Conservation (phyloP, 2,797 vertebrate genomes). For the Anabacerthia variegaticeps region DNA sequence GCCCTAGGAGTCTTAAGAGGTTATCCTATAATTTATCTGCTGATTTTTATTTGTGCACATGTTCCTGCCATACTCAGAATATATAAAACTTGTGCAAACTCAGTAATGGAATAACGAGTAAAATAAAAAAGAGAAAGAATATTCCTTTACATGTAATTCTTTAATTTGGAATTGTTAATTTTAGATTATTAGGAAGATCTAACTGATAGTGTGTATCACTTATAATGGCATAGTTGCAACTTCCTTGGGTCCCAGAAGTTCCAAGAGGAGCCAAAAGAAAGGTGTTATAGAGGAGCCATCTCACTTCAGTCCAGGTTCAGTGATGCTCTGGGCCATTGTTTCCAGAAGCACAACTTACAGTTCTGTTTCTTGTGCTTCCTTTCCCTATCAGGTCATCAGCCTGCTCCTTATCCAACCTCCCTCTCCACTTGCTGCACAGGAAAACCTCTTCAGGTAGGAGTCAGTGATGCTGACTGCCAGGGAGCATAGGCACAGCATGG, state of each 20-base stretch:
- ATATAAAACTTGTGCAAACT: background rate
- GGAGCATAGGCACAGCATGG: rapidly evolving
- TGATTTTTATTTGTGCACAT: background rate
- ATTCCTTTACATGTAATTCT: background rate
- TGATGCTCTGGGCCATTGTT: background rate
- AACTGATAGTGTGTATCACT: background rate
- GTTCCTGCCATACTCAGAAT: background rate
- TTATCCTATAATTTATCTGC: background rate
- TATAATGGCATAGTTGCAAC: background rate
- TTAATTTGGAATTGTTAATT: background rate
- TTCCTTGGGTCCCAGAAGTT: background rate
- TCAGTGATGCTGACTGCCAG: background rate
- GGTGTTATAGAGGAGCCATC: background rate
- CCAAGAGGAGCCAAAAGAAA: background rate
- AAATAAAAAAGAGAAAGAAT: background rate
- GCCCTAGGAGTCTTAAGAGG: background rate
- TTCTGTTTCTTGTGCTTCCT: background rate
- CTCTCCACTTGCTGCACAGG: background rate
- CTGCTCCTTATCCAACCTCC: background rate
- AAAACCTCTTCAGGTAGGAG: background rate
- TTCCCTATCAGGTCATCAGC: background rate
- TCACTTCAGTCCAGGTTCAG: background rate
- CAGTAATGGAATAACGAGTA: background rate
- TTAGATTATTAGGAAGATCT: background rate
- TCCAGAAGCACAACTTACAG: background rate